These are phyloP conservation scores for Drosophila willistoni DNA, from an alignment of 1,140 invertebrate species.

Conservation along the genomic window DNA sequence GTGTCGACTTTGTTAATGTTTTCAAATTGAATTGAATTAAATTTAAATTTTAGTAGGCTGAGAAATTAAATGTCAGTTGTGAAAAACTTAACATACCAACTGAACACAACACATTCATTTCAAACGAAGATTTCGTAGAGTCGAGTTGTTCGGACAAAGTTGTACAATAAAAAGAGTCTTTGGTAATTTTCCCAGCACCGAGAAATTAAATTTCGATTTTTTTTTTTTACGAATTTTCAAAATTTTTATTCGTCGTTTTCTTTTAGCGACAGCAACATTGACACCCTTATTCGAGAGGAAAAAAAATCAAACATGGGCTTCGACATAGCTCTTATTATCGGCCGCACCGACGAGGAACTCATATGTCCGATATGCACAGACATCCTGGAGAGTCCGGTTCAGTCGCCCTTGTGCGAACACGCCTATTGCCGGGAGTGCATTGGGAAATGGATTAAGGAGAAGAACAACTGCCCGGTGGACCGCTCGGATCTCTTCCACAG, in stretches of 20 bases:
- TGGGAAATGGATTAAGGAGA: constrained; percentile 57
- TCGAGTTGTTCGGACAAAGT: constrained; percentile 36
- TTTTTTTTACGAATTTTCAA: no score
- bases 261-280: constrained; percentile 15
- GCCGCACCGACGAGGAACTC: constrained; percentile 61
- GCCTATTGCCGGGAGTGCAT: constrained; percentile 61
- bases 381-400: constrained; percentile 62
- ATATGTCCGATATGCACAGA: constrained; percentile 64
- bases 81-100: constrained; percentile 16
- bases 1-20: no score
- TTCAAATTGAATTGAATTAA: no score
- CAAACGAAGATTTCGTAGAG: constrained; percentile 56
- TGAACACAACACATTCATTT: constrained; percentile 38
- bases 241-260: no score
- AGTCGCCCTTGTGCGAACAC: constrained; percentile 58
- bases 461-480: constrained; percentile 60
- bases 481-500: constrained; percentile 32
- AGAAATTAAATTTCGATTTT: no score
- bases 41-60: constrained; percentile 13
- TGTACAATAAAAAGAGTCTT: constrained; percentile 20
- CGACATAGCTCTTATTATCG: constrained; percentile 53
- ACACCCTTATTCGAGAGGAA: neutral
- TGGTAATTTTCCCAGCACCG: neutral
- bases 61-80: constrained; percentile 23
- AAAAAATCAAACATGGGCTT: constrained; percentile 49